Evolutionary conservation across 2,797 vertebrate species (phyloP).

Genomic region (Cryptoblepharus egeriae): DNA sequence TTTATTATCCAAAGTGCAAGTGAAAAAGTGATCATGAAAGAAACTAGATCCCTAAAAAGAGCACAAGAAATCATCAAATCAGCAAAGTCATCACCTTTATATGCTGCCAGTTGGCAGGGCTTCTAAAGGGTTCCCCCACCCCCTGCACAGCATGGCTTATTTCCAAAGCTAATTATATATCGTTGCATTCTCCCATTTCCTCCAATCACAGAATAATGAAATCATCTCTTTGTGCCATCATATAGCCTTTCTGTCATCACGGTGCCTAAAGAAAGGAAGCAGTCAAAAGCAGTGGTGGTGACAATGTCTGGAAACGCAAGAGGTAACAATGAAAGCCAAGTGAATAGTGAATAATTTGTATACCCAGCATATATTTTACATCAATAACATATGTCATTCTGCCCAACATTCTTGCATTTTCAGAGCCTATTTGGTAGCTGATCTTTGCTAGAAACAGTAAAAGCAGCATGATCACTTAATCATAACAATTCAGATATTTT

Average conservation of each 20-base stretch:
- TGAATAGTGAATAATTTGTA: neutral
- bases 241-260: neutral
- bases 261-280: neutral
- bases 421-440: slow-evolving; percentile 9
- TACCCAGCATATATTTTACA: neutral
- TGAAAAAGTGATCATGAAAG: neutral
- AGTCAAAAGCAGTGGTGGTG: neutral
- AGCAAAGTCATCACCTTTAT: neutral
- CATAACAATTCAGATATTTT: slow-evolving; percentile 26
- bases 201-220: slow-evolving; percentile 44
- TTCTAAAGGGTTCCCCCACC: slow-evolving; percentile 32
- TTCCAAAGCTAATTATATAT: slow-evolving; percentile 28
- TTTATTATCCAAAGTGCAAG: neutral
- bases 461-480: neutral
- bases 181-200: neutral
- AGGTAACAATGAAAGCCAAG: neutral
- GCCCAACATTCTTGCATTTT: neutral
- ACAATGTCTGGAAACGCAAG: neutral
- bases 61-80: neutral
- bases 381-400: neutral
- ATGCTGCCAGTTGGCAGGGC: neutral
- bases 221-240: slow-evolving; percentile 25
- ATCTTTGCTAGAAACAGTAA: slow-evolving; percentile 1
- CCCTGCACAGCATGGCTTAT: slow-evolving; percentile 18
- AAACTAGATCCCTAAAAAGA: neutral